These are phyloP conservation scores for Trigoniulus corallinus DNA, from an alignment of 1,140 invertebrate genomes.

Conservation along the genomic window DNA sequence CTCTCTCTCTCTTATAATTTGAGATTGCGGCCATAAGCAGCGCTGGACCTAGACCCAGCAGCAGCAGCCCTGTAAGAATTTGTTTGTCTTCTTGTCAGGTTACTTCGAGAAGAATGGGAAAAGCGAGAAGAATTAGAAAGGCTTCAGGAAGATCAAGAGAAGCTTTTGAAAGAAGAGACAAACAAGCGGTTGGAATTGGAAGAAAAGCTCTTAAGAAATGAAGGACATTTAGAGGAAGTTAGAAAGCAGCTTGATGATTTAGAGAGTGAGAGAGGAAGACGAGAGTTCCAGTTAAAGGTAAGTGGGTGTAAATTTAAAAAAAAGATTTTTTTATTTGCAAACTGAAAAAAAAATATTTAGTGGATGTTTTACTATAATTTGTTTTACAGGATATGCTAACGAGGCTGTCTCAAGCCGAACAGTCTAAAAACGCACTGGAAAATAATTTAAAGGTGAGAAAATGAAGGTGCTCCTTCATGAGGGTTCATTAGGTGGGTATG, in stretches of 20 bases:
- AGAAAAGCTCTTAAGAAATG: constrained; percentile 47
- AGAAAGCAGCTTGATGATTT: constrained; percentile 42
- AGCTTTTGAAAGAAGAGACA: constrained; percentile 50
- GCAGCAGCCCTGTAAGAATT: neutral
- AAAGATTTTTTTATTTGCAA: too few species aligned
- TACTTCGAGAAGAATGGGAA: constrained; percentile 66
- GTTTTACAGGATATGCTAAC: too few species aligned
- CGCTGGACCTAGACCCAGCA: too few species aligned
- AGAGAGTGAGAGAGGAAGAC: constrained; percentile 42
- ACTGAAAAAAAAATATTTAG: too few species aligned
- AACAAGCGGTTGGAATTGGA: constrained; percentile 54
- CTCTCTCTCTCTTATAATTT: too few species aligned
- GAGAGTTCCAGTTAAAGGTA: constrained; percentile 45
- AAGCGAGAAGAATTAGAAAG: constrained; percentile 57
- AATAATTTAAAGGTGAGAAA: constrained; percentile 2
- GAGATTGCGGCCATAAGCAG: too few species aligned
- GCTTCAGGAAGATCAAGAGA: constrained; percentile 52
- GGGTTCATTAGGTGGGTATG: too few species aligned
- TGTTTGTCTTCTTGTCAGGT: constrained; percentile 25
- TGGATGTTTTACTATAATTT: too few species aligned
- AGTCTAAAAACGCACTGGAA: neutral
- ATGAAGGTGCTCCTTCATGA: neutral
- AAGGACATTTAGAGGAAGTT: constrained; percentile 46
- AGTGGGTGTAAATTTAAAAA: neutral
- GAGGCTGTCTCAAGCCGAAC: neutral